Evolutionary conservation across 1,140 invertebrate species (phyloP).

Genomic region (Leptoteleia sp.): DNA sequence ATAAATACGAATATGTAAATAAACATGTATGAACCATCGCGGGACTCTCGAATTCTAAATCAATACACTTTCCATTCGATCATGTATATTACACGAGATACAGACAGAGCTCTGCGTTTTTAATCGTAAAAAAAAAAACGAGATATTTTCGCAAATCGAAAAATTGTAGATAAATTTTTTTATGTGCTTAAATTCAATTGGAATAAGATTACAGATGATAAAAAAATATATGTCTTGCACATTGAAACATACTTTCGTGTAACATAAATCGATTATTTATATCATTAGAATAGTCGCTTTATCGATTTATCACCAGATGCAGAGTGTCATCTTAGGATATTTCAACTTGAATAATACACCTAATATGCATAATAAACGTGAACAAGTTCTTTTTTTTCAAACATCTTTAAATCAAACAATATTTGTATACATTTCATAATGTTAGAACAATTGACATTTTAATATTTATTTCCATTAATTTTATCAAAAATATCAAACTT

Average conservation of each 20-base stretch:
- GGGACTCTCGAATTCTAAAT: constrained; percentile 25
- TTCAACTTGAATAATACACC: too few species aligned
- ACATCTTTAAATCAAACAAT: too few species aligned
- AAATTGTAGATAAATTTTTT: constrained; percentile 14
- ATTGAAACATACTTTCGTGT: not conserved
- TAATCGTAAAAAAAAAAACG: constrained; percentile 15
- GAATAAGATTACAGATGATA: not conserved
- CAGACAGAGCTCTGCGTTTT: constrained; percentile 1
- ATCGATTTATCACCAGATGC: too few species aligned
- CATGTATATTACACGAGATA: constrained; percentile 32
- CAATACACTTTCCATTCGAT: constrained; percentile 28
- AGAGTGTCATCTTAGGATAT: too few species aligned
- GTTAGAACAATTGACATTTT: too few species aligned
- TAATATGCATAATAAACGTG: too few species aligned
- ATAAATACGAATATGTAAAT: constrained; percentile 45
- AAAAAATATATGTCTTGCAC: not conserved
- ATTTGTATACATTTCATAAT: too few species aligned
- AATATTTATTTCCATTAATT: too few species aligned
- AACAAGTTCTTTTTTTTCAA: too few species aligned
- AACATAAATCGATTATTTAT: not conserved
- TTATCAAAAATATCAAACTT: too few species aligned
- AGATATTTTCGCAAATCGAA: constrained; percentile 3
- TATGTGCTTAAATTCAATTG: not conserved
- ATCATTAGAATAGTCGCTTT: too few species aligned
- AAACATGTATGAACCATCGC: constrained; percentile 18